A percentile compares a stretch with the other conserved stretches of the same genome.
phyloP scores from a whole-genome alignment of 2,797 vertebrate species.

The Mus caroli region DNA sequence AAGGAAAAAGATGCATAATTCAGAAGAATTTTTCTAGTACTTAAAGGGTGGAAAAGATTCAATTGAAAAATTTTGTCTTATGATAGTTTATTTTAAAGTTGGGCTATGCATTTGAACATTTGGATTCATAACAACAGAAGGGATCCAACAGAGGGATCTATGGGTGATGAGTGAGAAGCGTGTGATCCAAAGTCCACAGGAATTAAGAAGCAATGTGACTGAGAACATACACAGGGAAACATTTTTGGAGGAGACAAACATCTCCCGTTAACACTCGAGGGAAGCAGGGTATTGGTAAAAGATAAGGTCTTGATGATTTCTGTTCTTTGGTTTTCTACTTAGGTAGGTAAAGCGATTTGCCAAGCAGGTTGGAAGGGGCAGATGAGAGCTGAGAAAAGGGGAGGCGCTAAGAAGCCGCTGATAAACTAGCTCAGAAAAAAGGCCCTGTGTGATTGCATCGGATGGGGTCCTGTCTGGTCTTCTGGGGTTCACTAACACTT shows the following conservation, averaged over 20 bases:
- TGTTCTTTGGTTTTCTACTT: background rate
- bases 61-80: background rate
- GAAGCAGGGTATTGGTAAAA: background rate
- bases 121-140: background rate
- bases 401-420: no score
- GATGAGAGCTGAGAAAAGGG: background rate
- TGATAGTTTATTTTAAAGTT: constrained; percentile 17
- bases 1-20: constrained; percentile 14
- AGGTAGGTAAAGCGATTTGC: background rate
- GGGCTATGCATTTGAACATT: background rate
- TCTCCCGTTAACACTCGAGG: background rate
- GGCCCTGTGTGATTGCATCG: no score
- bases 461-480: no score
- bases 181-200: background rate
- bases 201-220: background rate
- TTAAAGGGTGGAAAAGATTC: background rate
- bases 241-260: background rate
- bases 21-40: background rate
- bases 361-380: background rate
- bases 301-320: background rate
- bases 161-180: background rate
- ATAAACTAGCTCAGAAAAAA: no score
- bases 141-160: background rate
- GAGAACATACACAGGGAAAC: background rate
- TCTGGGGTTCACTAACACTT: no score